Base-by-base conservation (phyloP, 2,888 invertebrate genomes). In the Drosophila melanocephala region DNA sequence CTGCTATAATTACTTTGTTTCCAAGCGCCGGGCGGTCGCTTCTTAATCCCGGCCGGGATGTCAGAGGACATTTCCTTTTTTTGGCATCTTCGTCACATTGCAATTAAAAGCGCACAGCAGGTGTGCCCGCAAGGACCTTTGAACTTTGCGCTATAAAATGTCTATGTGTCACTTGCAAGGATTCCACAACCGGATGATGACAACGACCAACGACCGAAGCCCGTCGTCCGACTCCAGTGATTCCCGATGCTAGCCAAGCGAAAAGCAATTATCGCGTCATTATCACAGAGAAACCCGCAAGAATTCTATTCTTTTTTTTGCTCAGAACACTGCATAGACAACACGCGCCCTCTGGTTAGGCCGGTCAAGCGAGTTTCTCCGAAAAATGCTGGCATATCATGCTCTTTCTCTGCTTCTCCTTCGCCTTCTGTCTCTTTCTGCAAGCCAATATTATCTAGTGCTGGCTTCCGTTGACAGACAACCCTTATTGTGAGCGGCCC, bases 21-120 rank as follows among this genome's bases (percentile, higher is more conserved):
- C 67, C 72, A 59, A 76, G 72, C 88, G 68, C 71, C 85, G 64
- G 91, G 86, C 58, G 85, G 90, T 91, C 82, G 81, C 55, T 74
- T 60, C 84, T 84, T 81, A 73, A 72, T 81, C 67, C 77, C 44
- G 80, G 39, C 79, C 50, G 39, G 33, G 51, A 52, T 57, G 44
- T 28, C 80, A 26, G 66, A 50, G 44, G 47, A 66, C 57, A 37
- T 50, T 71, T 59, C 71, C 52, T 39, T 42, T 62, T 70, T 42
- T 65, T 70, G 87, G 79, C 88, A 88, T 89, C 89, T 81, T 88
- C 77, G 75, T 87, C 90, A 90, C 84, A 69, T 77, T 91, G 93
- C 92, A 92, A 92, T 92, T 92, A 92, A 92, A 92, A 92, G 83
- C 78, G 77, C 92, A 65, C 92, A 88, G 87, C 93, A 92, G 92